Evolutionary conservation across 2,888 invertebrate genomes (phyloP).

Genomic region (Brachylomia viminalis): DNA sequence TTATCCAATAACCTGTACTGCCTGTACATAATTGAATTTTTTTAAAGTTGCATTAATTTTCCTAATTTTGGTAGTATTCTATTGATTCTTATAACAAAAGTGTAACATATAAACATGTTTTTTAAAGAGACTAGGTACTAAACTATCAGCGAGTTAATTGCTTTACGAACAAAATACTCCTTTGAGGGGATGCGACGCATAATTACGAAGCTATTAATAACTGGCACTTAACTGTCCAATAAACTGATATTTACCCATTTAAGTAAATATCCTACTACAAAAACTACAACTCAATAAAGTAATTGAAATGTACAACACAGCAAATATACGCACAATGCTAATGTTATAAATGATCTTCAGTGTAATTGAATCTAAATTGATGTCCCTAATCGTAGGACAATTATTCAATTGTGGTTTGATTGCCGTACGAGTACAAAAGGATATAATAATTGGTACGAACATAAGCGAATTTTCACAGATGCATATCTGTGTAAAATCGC

Average conservation of each 20-base stretch:
- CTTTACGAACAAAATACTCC: constrained; percentile 24
- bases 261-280: constrained; percentile 8
- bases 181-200: constrained; percentile 1
- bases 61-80: neutral
- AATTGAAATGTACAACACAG: constrained; percentile 55
- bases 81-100: neutral
- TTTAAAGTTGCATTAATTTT: neutral
- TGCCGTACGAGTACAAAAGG: constrained; percentile 30
- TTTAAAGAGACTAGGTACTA: neutral
- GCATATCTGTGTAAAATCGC: no score
- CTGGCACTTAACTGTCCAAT: neutral
- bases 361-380: constrained; percentile 50
- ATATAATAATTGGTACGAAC: constrained; percentile 26
- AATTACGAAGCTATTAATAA: constrained; percentile 23
- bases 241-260: neutral
- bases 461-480: constrained; percentile 40
- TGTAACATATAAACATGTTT: neutral
- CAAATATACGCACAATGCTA: constrained; percentile 35
- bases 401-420: constrained; percentile 57
- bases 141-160: constrained; percentile 5
- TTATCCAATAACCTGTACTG: no score
- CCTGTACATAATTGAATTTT: no score
- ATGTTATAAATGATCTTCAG: constrained; percentile 42
- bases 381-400: constrained; percentile 45
- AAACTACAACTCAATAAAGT: constrained; percentile 38